Percentiles rank a stretch among this genome's conserved stretches.
Evolutionary conservation across 2,113 vertebrate genomes (phyloP).

Genomic region (Cebidichthys violaceus): DNA sequence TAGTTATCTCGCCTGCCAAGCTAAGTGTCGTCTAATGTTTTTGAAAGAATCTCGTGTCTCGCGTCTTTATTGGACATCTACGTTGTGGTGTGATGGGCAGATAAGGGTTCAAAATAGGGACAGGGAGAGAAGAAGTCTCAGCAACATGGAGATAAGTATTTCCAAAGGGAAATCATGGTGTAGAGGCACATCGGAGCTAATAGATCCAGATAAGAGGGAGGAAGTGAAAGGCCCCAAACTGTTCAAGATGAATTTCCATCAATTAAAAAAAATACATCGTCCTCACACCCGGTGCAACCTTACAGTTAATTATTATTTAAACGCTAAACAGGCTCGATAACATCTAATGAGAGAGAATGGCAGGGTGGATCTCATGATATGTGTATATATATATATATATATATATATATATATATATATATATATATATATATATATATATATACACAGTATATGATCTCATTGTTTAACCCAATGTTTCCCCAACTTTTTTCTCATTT

Average conservation of each 20-base stretch:
- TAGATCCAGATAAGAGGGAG: slow-evolving; percentile 51
- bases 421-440: not conserved
- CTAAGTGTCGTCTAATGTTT: slow-evolving; percentile 38
- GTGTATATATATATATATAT: not conserved
- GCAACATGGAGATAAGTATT: slow-evolving; percentile 33
- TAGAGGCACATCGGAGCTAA: slow-evolving; percentile 32
- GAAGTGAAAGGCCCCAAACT: slow-evolving; percentile 36
- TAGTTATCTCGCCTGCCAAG: slow-evolving; percentile 52
- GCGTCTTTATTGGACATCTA: slow-evolving; percentile 48
- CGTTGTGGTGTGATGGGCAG: slow-evolving; percentile 32
- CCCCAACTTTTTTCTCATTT: not conserved
- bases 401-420: not conserved
- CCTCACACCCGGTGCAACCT: not conserved
- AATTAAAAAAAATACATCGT: slow-evolving; percentile 10
- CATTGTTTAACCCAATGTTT: not conserved
- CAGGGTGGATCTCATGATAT: not conserved
- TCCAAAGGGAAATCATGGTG: slow-evolving; percentile 46
- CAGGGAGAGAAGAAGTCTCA: not conserved
- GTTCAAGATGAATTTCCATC: not conserved
- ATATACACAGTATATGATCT: not conserved
- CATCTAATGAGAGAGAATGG: not conserved
- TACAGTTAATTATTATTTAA: not conserved
- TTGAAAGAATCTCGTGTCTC: slow-evolving; percentile 44
- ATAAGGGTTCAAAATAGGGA: slow-evolving; percentile 56
- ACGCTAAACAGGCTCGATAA: not conserved